These are phyloP conservation scores for Apis dorsata DNA, from an alignment of 1,140 invertebrate species.

Conservation along the genomic window DNA sequence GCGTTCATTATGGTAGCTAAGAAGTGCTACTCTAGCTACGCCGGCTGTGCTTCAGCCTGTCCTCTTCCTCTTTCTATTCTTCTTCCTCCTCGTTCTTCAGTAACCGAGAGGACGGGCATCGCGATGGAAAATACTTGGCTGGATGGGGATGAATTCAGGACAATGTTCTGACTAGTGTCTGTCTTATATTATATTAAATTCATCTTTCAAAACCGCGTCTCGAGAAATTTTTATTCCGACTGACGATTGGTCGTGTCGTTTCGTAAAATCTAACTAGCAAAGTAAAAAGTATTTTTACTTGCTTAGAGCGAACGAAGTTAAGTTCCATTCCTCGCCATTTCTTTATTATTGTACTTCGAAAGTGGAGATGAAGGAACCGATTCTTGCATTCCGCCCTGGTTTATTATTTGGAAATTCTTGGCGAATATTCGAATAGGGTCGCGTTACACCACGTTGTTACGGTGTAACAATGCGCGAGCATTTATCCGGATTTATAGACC, in stretches of 20 bases:
- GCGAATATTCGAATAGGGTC: not conserved
- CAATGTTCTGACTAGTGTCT: not conserved
- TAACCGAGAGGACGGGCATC: slow-evolving; percentile 2
- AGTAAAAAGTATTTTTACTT: no score
- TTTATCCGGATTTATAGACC: not conserved
- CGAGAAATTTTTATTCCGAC: no score
- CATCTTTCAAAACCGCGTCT: not conserved
- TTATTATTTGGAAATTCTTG: not conserved
- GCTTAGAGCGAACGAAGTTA: no score
- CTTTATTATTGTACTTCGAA: no score
- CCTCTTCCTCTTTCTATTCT: slow-evolving; percentile 1
- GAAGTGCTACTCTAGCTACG: slow-evolving; percentile 36
- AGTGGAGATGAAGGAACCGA: no score
- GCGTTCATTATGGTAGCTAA: slow-evolving; percentile 55
- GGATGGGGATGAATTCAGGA: slow-evolving; percentile 19
- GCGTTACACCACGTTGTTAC: no score
- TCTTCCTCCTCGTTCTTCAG: slow-evolving; percentile 13
- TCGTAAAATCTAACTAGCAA: no score
- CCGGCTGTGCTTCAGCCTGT: slow-evolving; percentile 21
- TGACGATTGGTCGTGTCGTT: no score
- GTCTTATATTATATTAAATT: not conserved
- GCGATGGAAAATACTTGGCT: slow-evolving; percentile 3
- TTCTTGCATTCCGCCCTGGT: no score
- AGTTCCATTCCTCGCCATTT: no score
- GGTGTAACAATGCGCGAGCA: not conserved